A percentile compares a stretch with the other conserved stretches of the same genome.
Evolutionary conservation across 2,113 vertebrate genomes (phyloP).

Genomic region (Hystrix cristata): DNA sequence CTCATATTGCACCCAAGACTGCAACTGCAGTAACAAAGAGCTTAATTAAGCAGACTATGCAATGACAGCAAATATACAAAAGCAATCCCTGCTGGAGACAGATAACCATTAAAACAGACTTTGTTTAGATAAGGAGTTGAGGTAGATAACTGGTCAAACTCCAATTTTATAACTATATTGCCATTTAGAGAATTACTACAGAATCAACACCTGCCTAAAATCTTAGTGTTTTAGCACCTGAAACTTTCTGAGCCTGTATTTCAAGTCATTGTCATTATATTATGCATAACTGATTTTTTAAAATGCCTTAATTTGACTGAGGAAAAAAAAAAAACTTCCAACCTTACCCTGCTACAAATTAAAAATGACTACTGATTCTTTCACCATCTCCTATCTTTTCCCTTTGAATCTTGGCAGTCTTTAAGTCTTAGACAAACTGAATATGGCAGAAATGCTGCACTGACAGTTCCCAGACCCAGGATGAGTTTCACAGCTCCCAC

Average conservation of each 20-base stretch:
- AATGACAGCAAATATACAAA: constrained; percentile 63
- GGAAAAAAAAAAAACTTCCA: neutral
- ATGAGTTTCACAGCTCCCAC: neutral
- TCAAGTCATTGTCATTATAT: neutral
- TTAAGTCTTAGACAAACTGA: neutral
- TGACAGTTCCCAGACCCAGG: neutral
- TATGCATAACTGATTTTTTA: neutral
- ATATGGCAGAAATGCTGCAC: neutral
- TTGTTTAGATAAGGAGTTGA: constrained; percentile 6
- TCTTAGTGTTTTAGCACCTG: neutral
- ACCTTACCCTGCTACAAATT: neutral
- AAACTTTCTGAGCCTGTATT: neutral
- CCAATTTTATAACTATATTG: neutral
- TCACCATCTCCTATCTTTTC: neutral
- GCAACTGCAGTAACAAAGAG: constrained; percentile 52
- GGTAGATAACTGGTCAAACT: constrained; percentile 24
- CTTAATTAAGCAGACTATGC: constrained; percentile 67
- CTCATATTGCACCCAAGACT: constrained; percentile 42
- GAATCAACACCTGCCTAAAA: constrained; percentile 1
- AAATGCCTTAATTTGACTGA: constrained; percentile 26
- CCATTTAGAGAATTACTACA: constrained; percentile 24
- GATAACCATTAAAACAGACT: constrained; percentile 49
- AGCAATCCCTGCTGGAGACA: constrained; percentile 13
- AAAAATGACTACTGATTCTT: neutral
- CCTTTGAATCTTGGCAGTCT: neutral